phyloP scores from a whole-genome alignment of 1,140 invertebrate species.

The Holotrichia oblita region DNA sequence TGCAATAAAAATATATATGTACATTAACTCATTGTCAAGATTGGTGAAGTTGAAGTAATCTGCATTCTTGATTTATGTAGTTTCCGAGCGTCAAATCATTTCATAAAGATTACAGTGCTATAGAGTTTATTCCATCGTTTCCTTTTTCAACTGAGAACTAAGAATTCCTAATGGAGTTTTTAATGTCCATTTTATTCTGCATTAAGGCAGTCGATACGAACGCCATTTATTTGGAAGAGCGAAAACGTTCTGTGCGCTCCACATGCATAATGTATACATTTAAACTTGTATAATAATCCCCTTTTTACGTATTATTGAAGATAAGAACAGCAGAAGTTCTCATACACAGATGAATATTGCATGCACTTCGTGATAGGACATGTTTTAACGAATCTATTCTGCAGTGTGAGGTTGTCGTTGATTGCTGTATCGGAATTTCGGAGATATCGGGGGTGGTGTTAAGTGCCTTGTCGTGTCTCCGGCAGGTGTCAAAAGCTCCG shows the following conservation, averaged over 20 bases:
- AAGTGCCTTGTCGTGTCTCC: conserved; percentile 39
- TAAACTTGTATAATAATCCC: conserved; percentile 17
- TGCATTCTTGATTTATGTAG: no score
- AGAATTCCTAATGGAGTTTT: neutral
- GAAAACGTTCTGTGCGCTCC: neutral
- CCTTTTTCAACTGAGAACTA: neutral
- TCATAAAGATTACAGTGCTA: no score
- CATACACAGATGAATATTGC: conserved; percentile 10
- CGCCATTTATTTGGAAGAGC: neutral
- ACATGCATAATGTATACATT: conserved; percentile 7
- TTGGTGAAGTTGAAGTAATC: no score
- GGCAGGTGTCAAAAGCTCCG: conserved; percentile 34
- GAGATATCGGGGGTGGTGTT: conserved; percentile 39
- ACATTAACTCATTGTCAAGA: no score
- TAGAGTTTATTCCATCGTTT: neutral
- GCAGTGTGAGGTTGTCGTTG: conserved; percentile 4
- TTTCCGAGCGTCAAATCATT: no score
- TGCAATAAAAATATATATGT: no score
- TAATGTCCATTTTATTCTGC: neutral
- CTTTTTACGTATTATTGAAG: neutral
- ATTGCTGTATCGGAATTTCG: conserved; percentile 26
- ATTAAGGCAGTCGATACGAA: neutral
- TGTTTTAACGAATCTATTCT: conserved; percentile 31
- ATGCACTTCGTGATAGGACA: conserved; percentile 21
- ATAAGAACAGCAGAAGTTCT: neutral